phyloP scores from a whole-genome alignment of 2,113 vertebrate genomes.

The Pseudonaja textilis region DNA sequence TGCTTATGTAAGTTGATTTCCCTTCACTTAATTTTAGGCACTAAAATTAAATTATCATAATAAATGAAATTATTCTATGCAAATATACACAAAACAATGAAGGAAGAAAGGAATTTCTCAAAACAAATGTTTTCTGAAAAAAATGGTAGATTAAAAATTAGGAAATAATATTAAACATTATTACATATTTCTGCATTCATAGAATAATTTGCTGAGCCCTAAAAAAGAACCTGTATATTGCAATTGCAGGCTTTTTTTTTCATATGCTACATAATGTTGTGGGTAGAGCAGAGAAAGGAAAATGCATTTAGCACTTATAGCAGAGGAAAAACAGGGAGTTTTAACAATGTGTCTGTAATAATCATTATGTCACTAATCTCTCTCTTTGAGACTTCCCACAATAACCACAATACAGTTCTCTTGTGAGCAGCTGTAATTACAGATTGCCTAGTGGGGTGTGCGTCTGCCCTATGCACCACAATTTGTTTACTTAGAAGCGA shows the following conservation, averaged over 20 bases:
- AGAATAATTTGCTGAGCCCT: conserved; percentile 7
- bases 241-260: not conserved
- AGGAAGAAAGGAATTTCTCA: not conserved
- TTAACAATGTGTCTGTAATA: conserved; percentile 47
- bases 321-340: conserved; percentile 14
- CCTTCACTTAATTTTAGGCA: not conserved
- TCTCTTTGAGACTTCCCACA: conserved; percentile 50
- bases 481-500: conserved; percentile 52
- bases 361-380: conserved; percentile 55
- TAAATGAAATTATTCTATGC: not conserved
- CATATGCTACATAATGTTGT: conserved; percentile 30
- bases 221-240: conserved; percentile 49
- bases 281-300: not conserved
- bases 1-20: not conserved
- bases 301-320: conserved; percentile 29
- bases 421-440: conserved; percentile 38
- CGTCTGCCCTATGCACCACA: conserved; percentile 31
- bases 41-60: not conserved
- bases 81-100: not conserved
- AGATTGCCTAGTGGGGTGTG: conserved; percentile 41
- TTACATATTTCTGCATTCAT: conserved; percentile 33
- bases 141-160: not conserved
- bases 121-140: not conserved
- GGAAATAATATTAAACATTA: not conserved
- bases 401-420: conserved; percentile 44